Evolutionary conservation across 2,113 vertebrate genomes (phyloP), one percentile per base, ranked within the genome.

Genomic region (Ameiurus melas): DNA sequence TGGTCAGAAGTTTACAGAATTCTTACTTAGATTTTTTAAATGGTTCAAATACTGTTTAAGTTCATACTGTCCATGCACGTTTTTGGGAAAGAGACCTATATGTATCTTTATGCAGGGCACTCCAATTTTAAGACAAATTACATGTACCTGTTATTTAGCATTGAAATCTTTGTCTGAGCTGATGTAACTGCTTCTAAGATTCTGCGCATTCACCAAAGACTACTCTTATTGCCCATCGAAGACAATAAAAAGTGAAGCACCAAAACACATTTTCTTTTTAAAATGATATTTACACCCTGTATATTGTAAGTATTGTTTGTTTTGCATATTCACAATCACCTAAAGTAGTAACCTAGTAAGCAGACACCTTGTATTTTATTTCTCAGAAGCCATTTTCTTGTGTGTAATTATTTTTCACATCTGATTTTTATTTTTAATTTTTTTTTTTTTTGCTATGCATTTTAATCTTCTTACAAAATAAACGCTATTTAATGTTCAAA

Each of bases 381-480:
- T 51, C 33, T 83, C 12, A 30, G 39, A 73, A 62, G 13, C 43
- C 22, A 3, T 66, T 79, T 78, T 53, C 30, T 39, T 71, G 57
- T 83, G 68, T 89, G 64, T 64, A 70, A 87, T 58, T 84, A 58
- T 77, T 66, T 88, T 88, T 47, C 71, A 86, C 13, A 25, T 81
- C 8, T 86, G 78, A 73, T 43, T 43, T n/a, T n/a, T n/a, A n/a
- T n/a, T n/a, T n/a, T n/a, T n/a, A n/a, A n/a, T n/a, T n/a, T n/a
- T n/a, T n/a, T n/a, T n/a, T n/a, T 85, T 89, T 90, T 90, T 84
- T 78, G 47, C 77, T 85, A 55, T 90, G 84, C 36, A 85, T 86
- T 12, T 88, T 85, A 84, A 87, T 90, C 51, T 86, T 62, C 81
- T 92, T 89, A 88, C 83, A 94, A 94, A 94, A 94, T 88, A 95